Evolutionary conservation across 2,113 vertebrate genomes (phyloP).

Genomic region (Antechinus stuartii): DNA sequence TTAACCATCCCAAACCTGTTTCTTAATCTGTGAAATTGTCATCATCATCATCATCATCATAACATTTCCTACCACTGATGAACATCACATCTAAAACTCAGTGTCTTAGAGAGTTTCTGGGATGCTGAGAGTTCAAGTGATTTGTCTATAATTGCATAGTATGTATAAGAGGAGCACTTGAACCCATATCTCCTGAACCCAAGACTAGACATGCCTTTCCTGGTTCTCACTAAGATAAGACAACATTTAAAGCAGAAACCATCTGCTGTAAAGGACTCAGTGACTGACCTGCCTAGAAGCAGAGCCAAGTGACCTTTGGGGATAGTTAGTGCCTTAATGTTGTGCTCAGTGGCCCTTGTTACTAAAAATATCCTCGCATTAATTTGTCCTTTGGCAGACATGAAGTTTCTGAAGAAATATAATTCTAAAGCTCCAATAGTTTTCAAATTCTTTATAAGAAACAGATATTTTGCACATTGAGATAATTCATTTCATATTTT

Average conservation of each 20-base stretch:
- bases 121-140: not conserved
- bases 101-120: not conserved
- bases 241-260: not conserved
- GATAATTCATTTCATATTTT: constrained; percentile 69
- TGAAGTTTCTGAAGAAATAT: constrained; percentile 59
- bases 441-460: constrained; percentile 56
- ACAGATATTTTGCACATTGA: constrained; percentile 56
- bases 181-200: not conserved
- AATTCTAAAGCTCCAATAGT: constrained; percentile 51
- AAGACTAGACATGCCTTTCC: not conserved
- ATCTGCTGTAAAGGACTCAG: not conserved
- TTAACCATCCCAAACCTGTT: not conserved
- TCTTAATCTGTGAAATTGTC: not conserved
- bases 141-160: not conserved
- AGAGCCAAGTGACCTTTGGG: not conserved
- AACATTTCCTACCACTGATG: not conserved
- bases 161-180: not conserved
- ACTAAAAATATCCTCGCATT: constrained; percentile 1
- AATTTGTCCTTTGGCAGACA: constrained; percentile 21
- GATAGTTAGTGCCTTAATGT: not conserved
- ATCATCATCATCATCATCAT: not conserved
- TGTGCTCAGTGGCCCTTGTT: not conserved
- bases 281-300: not conserved
- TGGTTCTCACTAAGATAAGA: not conserved
- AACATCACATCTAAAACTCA: too few species aligned